phyloP scores from a whole-genome alignment of 2,888 invertebrate species.

The Lissocephala sabroskyi region DNA sequence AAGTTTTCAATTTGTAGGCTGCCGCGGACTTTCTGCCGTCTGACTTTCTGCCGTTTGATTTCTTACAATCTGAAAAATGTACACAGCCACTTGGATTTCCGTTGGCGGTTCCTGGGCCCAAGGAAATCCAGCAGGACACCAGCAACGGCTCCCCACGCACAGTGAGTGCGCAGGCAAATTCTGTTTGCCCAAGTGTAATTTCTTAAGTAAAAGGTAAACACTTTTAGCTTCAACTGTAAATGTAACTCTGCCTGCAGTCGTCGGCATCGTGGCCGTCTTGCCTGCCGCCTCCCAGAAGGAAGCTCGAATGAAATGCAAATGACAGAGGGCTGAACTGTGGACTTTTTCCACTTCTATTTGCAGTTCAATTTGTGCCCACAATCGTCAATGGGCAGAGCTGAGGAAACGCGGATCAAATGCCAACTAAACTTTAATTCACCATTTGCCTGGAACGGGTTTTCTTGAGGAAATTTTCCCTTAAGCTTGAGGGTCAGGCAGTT shows the following conservation, averaged over 20 bases:
- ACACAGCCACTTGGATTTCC: slow-evolving; percentile 50
- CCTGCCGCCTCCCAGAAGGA: too few species aligned
- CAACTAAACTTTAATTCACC: too few species aligned
- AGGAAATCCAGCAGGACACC: too few species aligned
- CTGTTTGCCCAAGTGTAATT: slow-evolving; percentile 69
- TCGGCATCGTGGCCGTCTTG: too few species aligned
- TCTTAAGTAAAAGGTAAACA: slow-evolving; percentile 70
- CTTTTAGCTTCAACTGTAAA: slow-evolving; percentile 52
- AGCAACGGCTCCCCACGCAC: too few species aligned
- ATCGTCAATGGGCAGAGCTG: slow-evolving; percentile 61
- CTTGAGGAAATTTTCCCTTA: too few species aligned
- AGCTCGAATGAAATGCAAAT: slow-evolving; percentile 28
- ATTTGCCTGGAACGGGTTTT: too few species aligned
- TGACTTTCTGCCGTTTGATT: slow-evolving; percentile 47
- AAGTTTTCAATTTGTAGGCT: slow-evolving; percentile 56
- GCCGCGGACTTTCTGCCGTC: slow-evolving; percentile 20
- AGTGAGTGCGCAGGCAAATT: slow-evolving; percentile 40
- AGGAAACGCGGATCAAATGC: slow-evolving; percentile 47
- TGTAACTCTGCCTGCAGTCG: not conserved
- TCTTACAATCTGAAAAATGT: slow-evolving; percentile 34
- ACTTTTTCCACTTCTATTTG: slow-evolving; percentile 29
- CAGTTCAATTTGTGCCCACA: slow-evolving; percentile 52
- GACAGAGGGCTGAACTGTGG: slow-evolving; percentile 20
- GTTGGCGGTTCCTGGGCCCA: slow-evolving; percentile 7
- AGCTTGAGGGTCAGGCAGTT: too few species aligned